Evolutionary conservation across 2,113 vertebrate species (phyloP), one percentile per base, ranked within the genome.

Genomic region (Dendropsophus ebraccatus): DNA sequence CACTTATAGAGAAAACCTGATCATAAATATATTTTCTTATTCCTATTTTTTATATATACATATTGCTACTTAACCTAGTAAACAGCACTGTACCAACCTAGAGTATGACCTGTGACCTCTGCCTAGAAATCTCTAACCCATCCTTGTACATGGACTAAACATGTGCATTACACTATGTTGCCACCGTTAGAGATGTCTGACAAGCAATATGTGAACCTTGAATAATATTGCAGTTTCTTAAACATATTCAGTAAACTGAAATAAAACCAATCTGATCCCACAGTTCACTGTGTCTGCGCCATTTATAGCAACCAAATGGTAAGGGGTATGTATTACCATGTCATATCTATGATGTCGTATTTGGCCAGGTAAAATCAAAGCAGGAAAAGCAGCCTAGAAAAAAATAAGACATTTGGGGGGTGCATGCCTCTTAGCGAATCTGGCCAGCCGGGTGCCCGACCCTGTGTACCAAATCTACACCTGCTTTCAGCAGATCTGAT

Each of bases 1-100:
- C 50, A 23, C 16, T 76, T 52, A 79, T 70, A 41, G 67, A 37
- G 17, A 8, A 70, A 70, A 70, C 67, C 67, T 70, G 8, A 70
- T 37, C 17, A 35, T 67, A 50, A 79, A 79, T 78, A 54, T 85
- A 79, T 85, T 85, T 85, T 85, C 60, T 79, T 85, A 85, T 79
- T 79, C 28, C 32, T 67, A 76, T 65, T 84, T 77, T 84, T 47
- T 84, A 77, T 52, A 85, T 62, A 35, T 49, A 82, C 60, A 69
- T 82, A 54, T 72, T 45, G 58, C 58, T 67, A 67, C 23, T 32
- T 41, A 30, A 54, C 16, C 4, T 75, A 84, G 56, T 49, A 30
- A 47, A 17, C 56, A 56, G 17, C 28, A 62, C 25, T 50, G 54
- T 35, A 76, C 16, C 56, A n/a, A 65, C 41, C 14, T 60, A 83